Evolutionary conservation across 2,113 vertebrate genomes (phyloP).

Genomic region (Thalassarche chlororhynchos): DNA sequence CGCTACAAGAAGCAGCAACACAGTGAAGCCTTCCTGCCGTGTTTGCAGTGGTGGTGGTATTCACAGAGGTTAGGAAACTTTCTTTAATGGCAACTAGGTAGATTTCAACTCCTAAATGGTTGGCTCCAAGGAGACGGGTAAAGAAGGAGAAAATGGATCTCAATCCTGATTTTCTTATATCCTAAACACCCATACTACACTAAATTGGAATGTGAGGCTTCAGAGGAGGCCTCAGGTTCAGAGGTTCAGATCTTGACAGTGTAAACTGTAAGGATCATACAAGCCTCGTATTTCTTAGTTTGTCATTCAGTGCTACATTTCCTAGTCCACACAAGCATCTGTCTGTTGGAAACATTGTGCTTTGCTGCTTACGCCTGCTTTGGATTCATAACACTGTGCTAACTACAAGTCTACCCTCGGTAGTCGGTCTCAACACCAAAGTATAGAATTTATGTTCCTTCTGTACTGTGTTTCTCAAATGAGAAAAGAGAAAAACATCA

Average conservation of each 20-base stretch:
- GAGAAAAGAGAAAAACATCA: background rate
- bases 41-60: background rate
- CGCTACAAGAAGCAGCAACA: background rate
- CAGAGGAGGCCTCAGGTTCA: background rate
- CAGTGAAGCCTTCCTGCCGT: accelerated
- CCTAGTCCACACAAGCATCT: background rate
- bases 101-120: background rate
- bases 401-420: background rate
- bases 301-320: background rate
- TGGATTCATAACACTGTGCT: background rate
- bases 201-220: background rate
- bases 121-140: background rate
- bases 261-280: background rate
- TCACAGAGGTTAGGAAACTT: background rate
- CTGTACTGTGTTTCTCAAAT: background rate
- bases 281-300: background rate
- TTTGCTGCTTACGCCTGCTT: background rate
- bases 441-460: background rate
- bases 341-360: background rate
- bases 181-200: background rate
- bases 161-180: background rate
- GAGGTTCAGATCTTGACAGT: background rate
- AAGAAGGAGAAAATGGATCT: background rate
- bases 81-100: background rate
- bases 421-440: background rate